Evolutionary conservation across 2,113 vertebrate species (phyloP), one percentile per base, ranked within the genome.

Genomic region (Tragelaphus buxtoni): DNA sequence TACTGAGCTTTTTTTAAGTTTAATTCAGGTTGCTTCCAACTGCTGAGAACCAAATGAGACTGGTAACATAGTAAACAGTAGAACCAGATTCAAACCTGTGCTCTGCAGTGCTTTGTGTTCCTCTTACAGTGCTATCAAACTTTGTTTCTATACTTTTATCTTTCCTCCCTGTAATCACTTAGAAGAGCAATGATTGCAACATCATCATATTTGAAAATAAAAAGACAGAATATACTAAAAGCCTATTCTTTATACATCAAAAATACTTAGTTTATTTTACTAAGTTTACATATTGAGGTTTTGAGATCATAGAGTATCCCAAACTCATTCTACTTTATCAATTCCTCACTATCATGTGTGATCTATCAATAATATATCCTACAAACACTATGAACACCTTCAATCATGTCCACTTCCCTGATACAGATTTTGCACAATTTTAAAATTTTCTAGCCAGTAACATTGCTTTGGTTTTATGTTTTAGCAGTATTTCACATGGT

Each of bases 71-170:
- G 24, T 42, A 24, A 60, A 39, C 8, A 35, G 10, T 11, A 55
- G 28, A 45, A 1, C 4, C n/a, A 49, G 18, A 83, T 77, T 51
- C 30, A 61, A 11, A 53, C 10, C 39, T 60, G 51, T 65, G 24
- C 22, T 16, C 2, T n/a, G 5, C 4, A 0, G 3, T 4, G 39
- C 39, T 69, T 69, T 35, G 11, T 65, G 56, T 42, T 56, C 0
- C 3, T 49, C 20, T 28, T 32, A 9, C 18, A 49, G 16, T 6
- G 6, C 7, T 69, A 58, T 14, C 10, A 20, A 80, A 4, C 58
- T 8, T 65, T 56, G 5, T n/a, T 72, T 56, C 61, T 56, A 61
- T 3, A 9, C 17, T 39, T n/a, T 72, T 28, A 47, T 35, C 35
- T 88, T 82, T 58, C 35, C 28, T 30, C 53, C 35, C 11, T 53